Base-by-base conservation (phyloP, 2,113 vertebrate species). In the Lagenorhynchus albirostris region DNA sequence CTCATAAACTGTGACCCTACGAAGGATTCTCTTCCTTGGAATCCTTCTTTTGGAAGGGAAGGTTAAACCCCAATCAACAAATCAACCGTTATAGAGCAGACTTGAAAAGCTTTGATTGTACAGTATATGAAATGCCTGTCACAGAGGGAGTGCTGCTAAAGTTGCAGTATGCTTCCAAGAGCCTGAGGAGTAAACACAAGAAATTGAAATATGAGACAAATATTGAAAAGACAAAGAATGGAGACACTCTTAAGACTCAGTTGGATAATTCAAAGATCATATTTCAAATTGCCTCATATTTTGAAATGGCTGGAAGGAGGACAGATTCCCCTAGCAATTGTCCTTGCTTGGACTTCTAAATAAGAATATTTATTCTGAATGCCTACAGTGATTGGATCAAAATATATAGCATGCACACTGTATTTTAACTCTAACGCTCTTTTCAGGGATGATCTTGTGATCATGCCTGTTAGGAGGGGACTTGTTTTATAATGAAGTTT, bases 181-280 rank as follows among this genome's bases (percentile, higher is more conserved):
- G 97, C 83, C 92, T 94, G 93, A 98, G 97, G 96, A 98, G 84
- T 97, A 98, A 98, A 98, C 98, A 98, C 8, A 8, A 95, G 93
- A 94, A 98, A 98, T 96, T 98, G 98, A 98, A 98, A 97, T 98
- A 96, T 97, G 96, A 98, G 95, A 97, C 94, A 97, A 76, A 90
- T 96, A 96, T 47, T 93, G 74, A 85, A 97, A 97, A 91, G 79
- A 82, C n/a, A 97, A 93, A 97, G 71, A 96, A 31, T 50, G 8
- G 67, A 94, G 33, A 89, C 86, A 94, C n/a, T 94, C 44, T 90
- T 91, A 94, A 95, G 71, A 96, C 90, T 95, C 89, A 96, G 84
- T 94, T 97, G 80, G 96, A 91, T 96, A 89, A 95, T 97, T 98
- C 84, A 98, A 97, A 95, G 84, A 89, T 85, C 96, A 94, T 92